These are phyloP conservation scores for Argyrosomus regius DNA, from an alignment of 2,797 vertebrate genomes.

Conservation along the genomic window DNA sequence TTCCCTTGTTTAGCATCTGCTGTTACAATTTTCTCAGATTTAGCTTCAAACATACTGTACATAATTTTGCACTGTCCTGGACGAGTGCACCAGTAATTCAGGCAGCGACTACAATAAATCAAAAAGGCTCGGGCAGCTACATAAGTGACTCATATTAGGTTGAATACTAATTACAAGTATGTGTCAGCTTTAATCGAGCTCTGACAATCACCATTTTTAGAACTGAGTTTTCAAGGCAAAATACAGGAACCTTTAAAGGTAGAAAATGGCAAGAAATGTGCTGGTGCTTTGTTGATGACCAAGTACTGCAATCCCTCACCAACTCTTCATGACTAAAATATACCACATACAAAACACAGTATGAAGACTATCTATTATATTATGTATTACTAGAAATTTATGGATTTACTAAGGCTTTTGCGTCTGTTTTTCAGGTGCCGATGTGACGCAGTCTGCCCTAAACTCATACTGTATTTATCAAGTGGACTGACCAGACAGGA, in stretches of 20 bases:
- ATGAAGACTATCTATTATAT: too few relatives aligned
- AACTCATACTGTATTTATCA: background rate
- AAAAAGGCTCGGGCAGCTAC: constrained; percentile 52
- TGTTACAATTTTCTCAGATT: background rate
- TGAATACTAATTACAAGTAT: constrained; percentile 70
- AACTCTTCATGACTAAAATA: constrained; percentile 6
- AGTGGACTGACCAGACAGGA: background rate
- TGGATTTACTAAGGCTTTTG: background rate
- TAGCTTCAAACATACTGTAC: background rate
- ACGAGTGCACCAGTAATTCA: constrained; percentile 24
- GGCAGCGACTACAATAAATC: constrained; percentile 41
- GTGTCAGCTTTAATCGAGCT: constrained; percentile 66
- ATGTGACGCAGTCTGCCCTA: background rate
- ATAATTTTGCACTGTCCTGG: constrained; percentile 8
- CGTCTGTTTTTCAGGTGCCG: background rate
- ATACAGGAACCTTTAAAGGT: constrained; percentile 35
- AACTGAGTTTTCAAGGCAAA: constrained; percentile 43
- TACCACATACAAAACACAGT: background rate
- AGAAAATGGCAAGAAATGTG: constrained; percentile 29
- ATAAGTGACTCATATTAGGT: constrained; percentile 70
- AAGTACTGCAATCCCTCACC: background rate
- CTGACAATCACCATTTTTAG: constrained; percentile 55
- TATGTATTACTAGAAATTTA: too few relatives aligned
- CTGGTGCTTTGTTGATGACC: background rate
- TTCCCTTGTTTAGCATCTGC: background rate